A percentile compares a stretch with the other conserved stretches of the same genome.
Evolutionary conservation across 2,113 vertebrate species (phyloP).

Genomic region (Pluvialis apricaria): DNA sequence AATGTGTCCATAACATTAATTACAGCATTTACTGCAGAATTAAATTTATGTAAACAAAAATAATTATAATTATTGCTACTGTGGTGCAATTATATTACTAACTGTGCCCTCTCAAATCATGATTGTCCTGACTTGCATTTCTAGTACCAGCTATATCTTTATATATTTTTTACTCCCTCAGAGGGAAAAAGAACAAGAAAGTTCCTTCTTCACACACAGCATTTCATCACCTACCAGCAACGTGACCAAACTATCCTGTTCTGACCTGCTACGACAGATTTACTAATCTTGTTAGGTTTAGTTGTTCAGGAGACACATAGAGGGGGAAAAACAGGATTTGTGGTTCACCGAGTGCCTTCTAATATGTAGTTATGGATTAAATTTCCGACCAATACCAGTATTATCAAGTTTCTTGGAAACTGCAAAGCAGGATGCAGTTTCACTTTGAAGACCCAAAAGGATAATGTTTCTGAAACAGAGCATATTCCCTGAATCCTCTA

Average conservation of each 20-base stretch:
- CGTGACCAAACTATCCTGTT: background rate
- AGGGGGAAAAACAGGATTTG: background rate
- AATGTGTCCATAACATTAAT: slow-evolving; percentile 23
- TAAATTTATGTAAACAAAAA: slow-evolving; percentile 52
- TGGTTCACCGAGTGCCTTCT: background rate
- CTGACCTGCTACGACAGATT: background rate
- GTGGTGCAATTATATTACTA: slow-evolving; percentile 15
- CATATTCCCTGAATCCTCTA: background rate
- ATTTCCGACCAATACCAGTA: background rate
- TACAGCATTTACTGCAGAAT: slow-evolving; percentile 5
- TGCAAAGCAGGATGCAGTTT: background rate
- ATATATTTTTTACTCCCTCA: background rate
- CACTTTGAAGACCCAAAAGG: background rate
- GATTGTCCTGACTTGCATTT: background rate
- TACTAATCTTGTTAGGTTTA: background rate
- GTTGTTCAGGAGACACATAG: background rate
- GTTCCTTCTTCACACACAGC: background rate
- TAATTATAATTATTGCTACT: slow-evolving; percentile 50
- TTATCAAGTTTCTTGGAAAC: background rate
- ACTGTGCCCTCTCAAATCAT: slow-evolving; percentile 4
- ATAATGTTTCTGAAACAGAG: background rate
- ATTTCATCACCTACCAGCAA: background rate
- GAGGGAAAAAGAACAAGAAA: background rate
- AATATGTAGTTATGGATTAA: background rate
- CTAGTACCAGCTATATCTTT: background rate